Evolutionary conservation across 2,888 invertebrate genomes (phyloP).

Genomic region (Monopis laevigella): DNA sequence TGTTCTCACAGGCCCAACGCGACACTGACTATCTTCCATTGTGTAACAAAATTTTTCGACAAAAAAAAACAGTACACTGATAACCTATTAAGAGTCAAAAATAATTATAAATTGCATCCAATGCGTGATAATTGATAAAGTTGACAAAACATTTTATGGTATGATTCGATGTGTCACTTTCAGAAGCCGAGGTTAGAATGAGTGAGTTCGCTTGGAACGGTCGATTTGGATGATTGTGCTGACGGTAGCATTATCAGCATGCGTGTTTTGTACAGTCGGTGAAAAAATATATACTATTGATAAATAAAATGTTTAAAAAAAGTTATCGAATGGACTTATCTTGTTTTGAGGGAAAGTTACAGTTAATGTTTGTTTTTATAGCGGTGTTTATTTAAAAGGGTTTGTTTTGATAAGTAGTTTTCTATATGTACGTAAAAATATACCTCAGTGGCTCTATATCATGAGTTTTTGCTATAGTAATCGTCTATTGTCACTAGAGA

Average conservation of each 20-base stretch:
- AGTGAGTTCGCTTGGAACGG: neutral
- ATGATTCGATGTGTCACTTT: neutral
- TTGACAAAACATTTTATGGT: neutral
- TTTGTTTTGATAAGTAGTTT: too few relatives aligned
- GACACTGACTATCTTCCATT: constrained; percentile 55
- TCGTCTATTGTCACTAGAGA: too few relatives aligned
- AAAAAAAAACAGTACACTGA: constrained; percentile 35
- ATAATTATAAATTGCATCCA: constrained; percentile 33
- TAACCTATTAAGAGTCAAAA: constrained; percentile 35
- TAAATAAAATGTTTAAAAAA: too few relatives aligned
- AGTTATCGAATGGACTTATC: too few relatives aligned
- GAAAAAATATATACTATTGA: too few relatives aligned
- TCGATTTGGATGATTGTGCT: neutral
- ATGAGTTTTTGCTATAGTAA: too few relatives aligned
- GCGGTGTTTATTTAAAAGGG: too few relatives aligned
- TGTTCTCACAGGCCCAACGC: constrained; percentile 42
- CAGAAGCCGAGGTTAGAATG: neutral
- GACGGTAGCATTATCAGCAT: neutral
- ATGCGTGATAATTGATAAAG: neutral
- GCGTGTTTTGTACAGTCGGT: too few relatives aligned
- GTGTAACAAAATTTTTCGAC: constrained; percentile 26
- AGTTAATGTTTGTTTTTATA: too few relatives aligned
- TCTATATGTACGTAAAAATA: too few relatives aligned
- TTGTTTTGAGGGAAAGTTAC: too few relatives aligned
- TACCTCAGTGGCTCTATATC: too few relatives aligned